phyloP scores from a whole-genome alignment of 2,888 invertebrate genomes.

The Nemotelus nigrinus region DNA sequence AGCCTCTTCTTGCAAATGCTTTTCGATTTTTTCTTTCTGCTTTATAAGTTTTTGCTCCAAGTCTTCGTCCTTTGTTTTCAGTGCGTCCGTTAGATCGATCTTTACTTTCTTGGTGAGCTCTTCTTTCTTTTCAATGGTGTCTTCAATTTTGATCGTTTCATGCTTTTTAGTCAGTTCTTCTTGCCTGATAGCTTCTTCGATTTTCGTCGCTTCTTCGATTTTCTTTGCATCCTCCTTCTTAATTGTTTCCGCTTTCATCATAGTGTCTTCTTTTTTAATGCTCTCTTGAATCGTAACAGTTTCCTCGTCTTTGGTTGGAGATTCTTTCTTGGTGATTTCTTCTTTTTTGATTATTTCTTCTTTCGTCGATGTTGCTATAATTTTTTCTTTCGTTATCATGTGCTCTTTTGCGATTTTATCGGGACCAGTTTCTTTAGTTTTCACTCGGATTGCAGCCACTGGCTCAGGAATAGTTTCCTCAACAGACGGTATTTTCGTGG shows the following conservation, averaged over 20 bases:
- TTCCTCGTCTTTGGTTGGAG: slow-evolving; percentile 48
- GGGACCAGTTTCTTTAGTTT: slow-evolving; percentile 41
- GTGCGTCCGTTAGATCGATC: slow-evolving; percentile 39
- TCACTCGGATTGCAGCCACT: neutral
- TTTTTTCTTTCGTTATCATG: slow-evolving; percentile 45
- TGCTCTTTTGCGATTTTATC: slow-evolving; percentile 52
- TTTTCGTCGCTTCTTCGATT: slow-evolving; percentile 13
- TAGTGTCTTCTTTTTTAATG: slow-evolving; percentile 6
- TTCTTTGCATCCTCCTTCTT: slow-evolving; percentile 19
- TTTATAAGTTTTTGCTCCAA: slow-evolving; percentile 48
- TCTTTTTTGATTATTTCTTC: slow-evolving; percentile 50
- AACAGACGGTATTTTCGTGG: neutral
- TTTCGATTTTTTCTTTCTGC: slow-evolving; percentile 52
- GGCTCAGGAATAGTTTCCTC: neutral
- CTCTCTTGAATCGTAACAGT: slow-evolving; percentile 38
- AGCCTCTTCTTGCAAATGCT: slow-evolving; percentile 22
- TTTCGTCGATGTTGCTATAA: neutral
- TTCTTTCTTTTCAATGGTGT: neutral
- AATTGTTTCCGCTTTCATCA: slow-evolving; percentile 16
- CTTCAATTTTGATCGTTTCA: slow-evolving; percentile 30
- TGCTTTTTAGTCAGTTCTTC: slow-evolving; percentile 10
- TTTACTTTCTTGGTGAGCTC: slow-evolving; percentile 7
- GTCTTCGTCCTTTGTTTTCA: slow-evolving; percentile 47
- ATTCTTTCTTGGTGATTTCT: neutral
- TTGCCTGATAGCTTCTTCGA: slow-evolving; percentile 16